phyloP scores from a whole-genome alignment of 1,140 invertebrate species.

The Lepeophtheirus salmonis region DNA sequence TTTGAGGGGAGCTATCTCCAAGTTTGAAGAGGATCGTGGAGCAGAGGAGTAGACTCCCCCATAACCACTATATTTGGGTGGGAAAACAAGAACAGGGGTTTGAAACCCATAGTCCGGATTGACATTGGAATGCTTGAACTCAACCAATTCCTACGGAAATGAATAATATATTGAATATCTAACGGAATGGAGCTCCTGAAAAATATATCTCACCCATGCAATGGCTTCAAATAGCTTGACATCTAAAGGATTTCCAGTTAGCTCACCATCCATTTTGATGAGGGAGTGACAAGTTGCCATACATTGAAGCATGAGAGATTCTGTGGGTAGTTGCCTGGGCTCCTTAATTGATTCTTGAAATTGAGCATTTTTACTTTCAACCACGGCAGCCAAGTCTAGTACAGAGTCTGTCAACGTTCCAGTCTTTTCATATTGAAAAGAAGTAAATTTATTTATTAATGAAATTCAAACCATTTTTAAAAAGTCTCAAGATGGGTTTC shows the following conservation, averaged over 20 bases:
- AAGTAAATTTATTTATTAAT: no score
- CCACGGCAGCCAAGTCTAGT: constrained; percentile 25
- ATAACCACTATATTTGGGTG: constrained; percentile 8
- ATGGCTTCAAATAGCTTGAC: constrained; percentile 24
- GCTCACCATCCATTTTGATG: constrained; percentile 23
- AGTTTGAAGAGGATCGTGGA: constrained; percentile 6
- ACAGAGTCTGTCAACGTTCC: constrained; percentile 28
- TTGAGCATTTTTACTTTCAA: constrained; percentile 17
- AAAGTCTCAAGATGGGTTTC: no score
- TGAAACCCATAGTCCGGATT: constrained; percentile 23
- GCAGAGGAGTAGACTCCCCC: constrained; percentile 7
- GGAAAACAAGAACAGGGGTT: constrained; percentile 21
- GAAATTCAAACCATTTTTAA: no score
- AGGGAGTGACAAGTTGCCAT: constrained; percentile 26
- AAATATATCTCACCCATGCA: constrained; percentile 21
- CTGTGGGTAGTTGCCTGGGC: constrained; percentile 17
- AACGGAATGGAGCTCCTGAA: background rate
- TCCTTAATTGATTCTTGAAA: constrained; percentile 18
- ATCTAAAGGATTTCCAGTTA: constrained; percentile 25
- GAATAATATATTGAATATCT: constrained; percentile 8
- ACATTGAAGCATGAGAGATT: constrained; percentile 18
- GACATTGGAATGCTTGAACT: constrained; percentile 17
- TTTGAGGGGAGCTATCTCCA: constrained; percentile 29
- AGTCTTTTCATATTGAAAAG: constrained; percentile 23
- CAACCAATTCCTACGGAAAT: constrained; percentile 18